These are phyloP conservation scores for Hephaestus fuliginosus DNA, from an alignment of 2,797 vertebrate species.

Conservation along the genomic window DNA sequence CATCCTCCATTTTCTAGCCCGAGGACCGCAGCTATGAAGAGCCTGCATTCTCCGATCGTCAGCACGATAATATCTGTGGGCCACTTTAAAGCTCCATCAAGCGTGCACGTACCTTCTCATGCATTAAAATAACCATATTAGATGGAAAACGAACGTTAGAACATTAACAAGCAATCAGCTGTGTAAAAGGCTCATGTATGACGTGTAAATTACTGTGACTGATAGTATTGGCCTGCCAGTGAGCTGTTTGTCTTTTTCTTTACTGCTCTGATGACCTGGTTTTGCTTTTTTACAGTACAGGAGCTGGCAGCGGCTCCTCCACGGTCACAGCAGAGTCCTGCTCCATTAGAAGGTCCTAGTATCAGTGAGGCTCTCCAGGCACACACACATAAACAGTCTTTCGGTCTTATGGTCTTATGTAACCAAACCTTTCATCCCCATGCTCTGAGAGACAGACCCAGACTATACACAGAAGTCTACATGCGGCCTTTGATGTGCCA, in stretches of 20 bases:
- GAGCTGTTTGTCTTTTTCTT: slow-evolving; percentile 52
- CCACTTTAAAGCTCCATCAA: slow-evolving; percentile 51
- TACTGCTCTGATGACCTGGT: slow-evolving; percentile 37
- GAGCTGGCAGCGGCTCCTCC: slow-evolving; percentile 44
- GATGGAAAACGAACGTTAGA: slow-evolving; percentile 4
- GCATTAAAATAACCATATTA: slow-evolving; percentile 52
- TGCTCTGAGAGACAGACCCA: slow-evolving; percentile 62
- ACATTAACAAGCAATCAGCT: slow-evolving; percentile 52
- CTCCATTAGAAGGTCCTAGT: slow-evolving; percentile 65
- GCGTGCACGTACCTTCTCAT: slow-evolving; percentile 32
- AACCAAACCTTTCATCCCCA: slow-evolving; percentile 75
- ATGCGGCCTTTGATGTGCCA: slow-evolving; percentile 66
- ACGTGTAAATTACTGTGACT: slow-evolving; percentile 63
- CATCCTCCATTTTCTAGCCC: slow-evolving; percentile 16
- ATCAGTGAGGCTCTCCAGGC: slow-evolving; percentile 71
- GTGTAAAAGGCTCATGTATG: slow-evolving; percentile 43
- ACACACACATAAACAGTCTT: slow-evolving; percentile 59
- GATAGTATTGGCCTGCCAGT: slow-evolving; percentile 39
- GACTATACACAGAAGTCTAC: slow-evolving; percentile 67
- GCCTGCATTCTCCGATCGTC: slow-evolving; percentile 9
- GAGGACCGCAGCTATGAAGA: slow-evolving; percentile 10
- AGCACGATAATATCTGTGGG: slow-evolving; percentile 46
- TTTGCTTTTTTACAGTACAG: slow-evolving; percentile 49
- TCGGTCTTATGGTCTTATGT: slow-evolving; percentile 66
- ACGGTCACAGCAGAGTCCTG: slow-evolving; percentile 46